phyloP scores from a whole-genome alignment of 2,113 vertebrate species.

The Tenrec ecaudatus region DNA sequence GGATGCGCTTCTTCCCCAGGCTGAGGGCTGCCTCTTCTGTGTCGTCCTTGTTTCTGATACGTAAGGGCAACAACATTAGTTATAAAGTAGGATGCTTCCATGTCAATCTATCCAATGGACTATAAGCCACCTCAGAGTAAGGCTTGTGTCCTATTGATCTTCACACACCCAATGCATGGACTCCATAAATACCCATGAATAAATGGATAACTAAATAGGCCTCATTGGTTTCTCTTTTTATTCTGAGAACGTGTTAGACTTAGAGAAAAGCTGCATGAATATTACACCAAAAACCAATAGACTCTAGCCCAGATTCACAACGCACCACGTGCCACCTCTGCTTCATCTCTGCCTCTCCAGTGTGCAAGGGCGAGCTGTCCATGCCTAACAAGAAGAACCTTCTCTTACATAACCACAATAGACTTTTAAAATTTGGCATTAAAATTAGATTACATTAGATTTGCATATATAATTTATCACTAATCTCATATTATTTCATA shows the following conservation, averaged over 20 bases:
- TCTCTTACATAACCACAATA: not conserved
- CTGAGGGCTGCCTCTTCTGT: not conserved
- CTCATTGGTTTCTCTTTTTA: not conserved
- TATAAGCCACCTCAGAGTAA: not conserved
- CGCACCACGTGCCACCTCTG: not conserved
- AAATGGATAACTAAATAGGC: not conserved
- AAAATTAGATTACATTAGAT: not conserved
- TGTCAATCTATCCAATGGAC: not conserved
- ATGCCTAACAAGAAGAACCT: not conserved
- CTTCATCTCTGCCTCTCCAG: not conserved
- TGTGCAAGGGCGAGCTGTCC: not conserved
- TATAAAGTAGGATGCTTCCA: not conserved
- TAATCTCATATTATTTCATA: not conserved
- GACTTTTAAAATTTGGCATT: not conserved
- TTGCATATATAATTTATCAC: not conserved
- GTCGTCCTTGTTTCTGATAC: not conserved
- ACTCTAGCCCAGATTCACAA: not conserved
- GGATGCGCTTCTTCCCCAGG: not conserved
- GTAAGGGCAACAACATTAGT: not conserved
- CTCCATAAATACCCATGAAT: not conserved
- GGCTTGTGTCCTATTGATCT: not conserved
- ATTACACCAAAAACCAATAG: not conserved
- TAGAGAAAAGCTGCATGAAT: not conserved
- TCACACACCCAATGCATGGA: not conserved
- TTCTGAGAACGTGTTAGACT: not conserved